phyloP scores from a whole-genome alignment of 2,888 invertebrate species.

The Lobophora halterata region DNA sequence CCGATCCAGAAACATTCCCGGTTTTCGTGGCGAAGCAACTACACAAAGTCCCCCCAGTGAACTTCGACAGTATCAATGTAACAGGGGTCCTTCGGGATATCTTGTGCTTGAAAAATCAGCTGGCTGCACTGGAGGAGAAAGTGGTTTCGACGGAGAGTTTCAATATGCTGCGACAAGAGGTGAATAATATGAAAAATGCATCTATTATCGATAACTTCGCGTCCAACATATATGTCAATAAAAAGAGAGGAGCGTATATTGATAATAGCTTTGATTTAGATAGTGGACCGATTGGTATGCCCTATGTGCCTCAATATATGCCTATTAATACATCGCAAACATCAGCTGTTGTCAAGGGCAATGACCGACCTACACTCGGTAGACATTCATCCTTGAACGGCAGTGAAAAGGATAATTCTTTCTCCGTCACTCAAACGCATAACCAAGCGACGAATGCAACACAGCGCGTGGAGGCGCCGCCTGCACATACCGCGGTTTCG shows the following conservation, averaged over 20 bases:
- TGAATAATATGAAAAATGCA: slow-evolving; percentile 16
- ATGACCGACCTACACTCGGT: no score
- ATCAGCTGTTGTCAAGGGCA: slow-evolving; percentile 4
- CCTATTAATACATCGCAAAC: slow-evolving; percentile 9
- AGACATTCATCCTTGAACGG: no score
- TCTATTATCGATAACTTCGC: slow-evolving; percentile 8
- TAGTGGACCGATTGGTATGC: slow-evolving; percentile 15
- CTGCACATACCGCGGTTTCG: no score
- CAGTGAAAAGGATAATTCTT: no score
- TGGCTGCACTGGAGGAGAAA: slow-evolving; percentile 11
- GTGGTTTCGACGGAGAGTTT: slow-evolving; percentile 13
- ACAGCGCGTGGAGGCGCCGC: no score
- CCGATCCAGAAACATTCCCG: slow-evolving; percentile 8
- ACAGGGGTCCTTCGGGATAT: slow-evolving; percentile 12
- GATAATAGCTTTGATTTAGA: slow-evolving; percentile 13
- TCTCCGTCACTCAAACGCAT: no score
- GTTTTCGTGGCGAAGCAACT: slow-evolving; percentile 18
- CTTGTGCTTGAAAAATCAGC: slow-evolving; percentile 7
- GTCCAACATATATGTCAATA: slow-evolving; percentile 5
- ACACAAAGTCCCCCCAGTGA: slow-evolving; percentile 14
- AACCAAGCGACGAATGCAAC: no score
- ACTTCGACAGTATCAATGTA: slow-evolving; percentile 6
- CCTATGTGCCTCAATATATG: slow-evolving; percentile 18
- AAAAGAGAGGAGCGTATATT: slow-evolving; percentile 18
- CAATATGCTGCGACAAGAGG: slow-evolving; percentile 12